Evolutionary conservation across 2,888 invertebrate species (phyloP).

Genomic region (Cryptophagus acutangulus): DNA sequence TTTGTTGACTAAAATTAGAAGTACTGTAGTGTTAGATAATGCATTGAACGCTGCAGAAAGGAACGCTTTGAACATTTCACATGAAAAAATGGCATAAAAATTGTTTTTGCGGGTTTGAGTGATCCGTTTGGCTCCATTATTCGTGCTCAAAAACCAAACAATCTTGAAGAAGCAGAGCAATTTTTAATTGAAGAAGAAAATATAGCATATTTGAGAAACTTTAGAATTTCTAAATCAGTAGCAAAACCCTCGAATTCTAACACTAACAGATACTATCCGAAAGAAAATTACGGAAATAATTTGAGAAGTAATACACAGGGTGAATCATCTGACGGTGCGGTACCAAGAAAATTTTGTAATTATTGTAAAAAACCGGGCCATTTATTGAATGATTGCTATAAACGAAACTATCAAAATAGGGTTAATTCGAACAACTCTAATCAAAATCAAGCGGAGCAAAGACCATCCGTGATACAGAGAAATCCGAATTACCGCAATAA

Average conservation of each 20-base stretch:
- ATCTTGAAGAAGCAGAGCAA: background rate
- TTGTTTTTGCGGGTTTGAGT: background rate
- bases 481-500: background rate
- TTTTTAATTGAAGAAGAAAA: constrained; percentile 3
- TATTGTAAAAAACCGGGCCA: constrained; percentile 5
- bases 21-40: too few species aligned
- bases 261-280: background rate
- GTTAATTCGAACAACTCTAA: background rate
- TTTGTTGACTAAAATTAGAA: too few species aligned
- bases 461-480: background rate
- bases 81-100: background rate
- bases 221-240: background rate
- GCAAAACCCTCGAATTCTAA: background rate
- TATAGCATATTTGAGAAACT: constrained; percentile 3
- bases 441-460: background rate
- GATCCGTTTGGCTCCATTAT: background rate
- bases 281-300: background rate
- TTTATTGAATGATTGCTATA: background rate
- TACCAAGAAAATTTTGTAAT: constrained; percentile 2
- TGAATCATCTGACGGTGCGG: too few species aligned
- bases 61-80: background rate
- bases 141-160: constrained; percentile 1
- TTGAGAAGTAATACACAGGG: background rate
- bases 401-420: background rate
- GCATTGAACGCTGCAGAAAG: too few species aligned